Evolutionary conservation across 2,797 vertebrate genomes (phyloP).

Genomic region (Sarcophilus harrisii): DNA sequence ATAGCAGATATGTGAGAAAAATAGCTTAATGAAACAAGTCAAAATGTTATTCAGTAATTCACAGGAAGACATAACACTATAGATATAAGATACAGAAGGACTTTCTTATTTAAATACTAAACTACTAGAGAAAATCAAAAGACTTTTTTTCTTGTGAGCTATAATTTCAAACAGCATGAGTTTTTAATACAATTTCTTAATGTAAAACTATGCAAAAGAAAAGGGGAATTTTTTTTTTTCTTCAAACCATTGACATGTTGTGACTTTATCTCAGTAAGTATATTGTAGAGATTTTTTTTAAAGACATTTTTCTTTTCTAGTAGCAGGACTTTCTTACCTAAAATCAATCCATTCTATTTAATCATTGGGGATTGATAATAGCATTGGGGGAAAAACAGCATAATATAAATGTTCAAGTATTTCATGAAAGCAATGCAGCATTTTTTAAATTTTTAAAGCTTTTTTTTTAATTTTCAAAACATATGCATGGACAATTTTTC

Average conservation of each 20-base stretch:
- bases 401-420: constrained; percentile 26
- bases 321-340: constrained; percentile 62
- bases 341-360: constrained; percentile 50
- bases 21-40: constrained; percentile 51
- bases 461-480: background rate
- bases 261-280: constrained; percentile 37
- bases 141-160: background rate
- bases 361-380: background rate
- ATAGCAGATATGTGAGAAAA: constrained; percentile 56
- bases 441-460: background rate
- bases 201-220: constrained; percentile 58
- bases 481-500: too few relatives aligned
- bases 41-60: constrained; percentile 46
- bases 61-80: constrained; percentile 45
- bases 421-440: constrained; percentile 32
- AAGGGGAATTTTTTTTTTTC: constrained; percentile 14
- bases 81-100: background rate
- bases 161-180: constrained; percentile 67
- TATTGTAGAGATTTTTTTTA: constrained; percentile 59
- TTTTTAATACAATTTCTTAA: constrained; percentile 63
- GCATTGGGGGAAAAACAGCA: constrained; percentile 20
- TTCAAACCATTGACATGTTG: constrained; percentile 38
- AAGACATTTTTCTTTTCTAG: constrained; percentile 50
- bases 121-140: constrained; percentile 45
- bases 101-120: constrained; percentile 59